phyloP scores from a whole-genome alignment of 2,888 invertebrate species.

The Trimorus sp. region DNA sequence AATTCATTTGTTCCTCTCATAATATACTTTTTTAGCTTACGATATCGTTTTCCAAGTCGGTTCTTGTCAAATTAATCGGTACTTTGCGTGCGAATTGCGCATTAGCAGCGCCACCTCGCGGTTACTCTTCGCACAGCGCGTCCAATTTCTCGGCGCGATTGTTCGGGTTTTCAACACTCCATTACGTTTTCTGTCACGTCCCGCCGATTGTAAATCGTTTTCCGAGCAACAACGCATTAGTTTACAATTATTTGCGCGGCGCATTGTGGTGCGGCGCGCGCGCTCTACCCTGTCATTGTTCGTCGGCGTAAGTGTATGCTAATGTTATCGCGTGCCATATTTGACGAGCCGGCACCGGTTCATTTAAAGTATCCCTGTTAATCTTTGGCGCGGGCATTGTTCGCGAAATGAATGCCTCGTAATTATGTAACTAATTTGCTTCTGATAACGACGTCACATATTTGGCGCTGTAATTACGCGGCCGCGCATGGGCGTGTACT shows the following conservation, averaged over 20 bases:
- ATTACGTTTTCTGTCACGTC: slow-evolving; percentile 7
- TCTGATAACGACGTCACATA: slow-evolving; percentile 63
- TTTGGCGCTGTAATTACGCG: slow-evolving; percentile 62
- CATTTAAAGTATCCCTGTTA: slow-evolving; percentile 59
- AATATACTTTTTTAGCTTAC: no score
- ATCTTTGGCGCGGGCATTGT: slow-evolving; percentile 58
- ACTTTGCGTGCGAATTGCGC: no score
- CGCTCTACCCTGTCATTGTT: slow-evolving; percentile 53
- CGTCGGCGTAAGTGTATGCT: slow-evolving; percentile 46
- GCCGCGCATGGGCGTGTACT: slow-evolving; percentile 35
- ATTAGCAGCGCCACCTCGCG: no score
- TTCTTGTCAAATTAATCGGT: no score
- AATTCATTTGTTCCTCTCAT: no score
- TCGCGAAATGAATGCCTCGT: slow-evolving; percentile 53
- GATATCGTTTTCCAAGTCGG: no score
- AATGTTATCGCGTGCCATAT: slow-evolving; percentile 61
- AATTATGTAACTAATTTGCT: slow-evolving; percentile 67
- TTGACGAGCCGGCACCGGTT: slow-evolving; percentile 59
- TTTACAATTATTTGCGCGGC: slow-evolving; percentile 49
- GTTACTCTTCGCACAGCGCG: no score
- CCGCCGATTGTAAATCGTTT: slow-evolving; percentile 19
- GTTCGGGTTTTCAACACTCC: not conserved
- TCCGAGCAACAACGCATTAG: slow-evolving; percentile 33
- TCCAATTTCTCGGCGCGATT: not conserved
- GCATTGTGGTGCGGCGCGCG: slow-evolving; percentile 21